Evolutionary conservation across 2,113 vertebrate species (phyloP), one percentile per base, ranked within the genome.

Genomic region (Nibea albiflora): DNA sequence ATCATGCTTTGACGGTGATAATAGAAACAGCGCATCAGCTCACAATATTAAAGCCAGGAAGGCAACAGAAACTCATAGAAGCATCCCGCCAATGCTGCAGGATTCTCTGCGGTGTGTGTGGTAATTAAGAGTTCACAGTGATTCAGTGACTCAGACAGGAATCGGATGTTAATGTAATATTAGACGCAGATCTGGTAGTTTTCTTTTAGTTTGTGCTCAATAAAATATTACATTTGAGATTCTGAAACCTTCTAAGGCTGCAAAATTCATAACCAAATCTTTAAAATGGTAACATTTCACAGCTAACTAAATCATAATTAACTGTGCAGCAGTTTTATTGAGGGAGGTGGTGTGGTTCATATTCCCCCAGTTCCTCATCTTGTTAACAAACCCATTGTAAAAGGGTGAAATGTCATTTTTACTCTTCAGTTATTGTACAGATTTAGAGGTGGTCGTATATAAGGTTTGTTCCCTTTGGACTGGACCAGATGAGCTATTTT

Each of bases 1-100:
- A 31, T 77, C 44, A 42, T 65, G 52, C 46, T 64, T 44, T 53
- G 56, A 82, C 50, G 58, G 46, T 39, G 52, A 49, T 28, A 57
- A 44, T 26, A 53, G 50, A 63, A 63, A 46, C 20, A 19, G 22
- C 9, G 69, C 50, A 63, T 73, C 73, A 68, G 26, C 28, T 63
- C 19, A 47, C 47, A 70, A 68, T 44, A 76, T 64, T 64, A 57
- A 49, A 63, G 19, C 26, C 26, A 62, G 26, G 26, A 53, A 39
- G 39, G 11, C 35, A 47, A 35, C 39, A 46, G 2, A 68, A 53
- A 35, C 46, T 35, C 31, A 26, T 26, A 49, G 42, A 52, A 53
- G 17, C 12, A 60, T 3, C 15, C 53, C 24, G 5, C 3, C 2
- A 42, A 4, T 42, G 44, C 20, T n/a, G 44, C 28, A 17, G 56